Percentiles rank a stretch among this genome's conserved stretches.
phyloP scores from a whole-genome alignment of 2,888 invertebrate genomes.

The Kryphioiulus occultus region DNA sequence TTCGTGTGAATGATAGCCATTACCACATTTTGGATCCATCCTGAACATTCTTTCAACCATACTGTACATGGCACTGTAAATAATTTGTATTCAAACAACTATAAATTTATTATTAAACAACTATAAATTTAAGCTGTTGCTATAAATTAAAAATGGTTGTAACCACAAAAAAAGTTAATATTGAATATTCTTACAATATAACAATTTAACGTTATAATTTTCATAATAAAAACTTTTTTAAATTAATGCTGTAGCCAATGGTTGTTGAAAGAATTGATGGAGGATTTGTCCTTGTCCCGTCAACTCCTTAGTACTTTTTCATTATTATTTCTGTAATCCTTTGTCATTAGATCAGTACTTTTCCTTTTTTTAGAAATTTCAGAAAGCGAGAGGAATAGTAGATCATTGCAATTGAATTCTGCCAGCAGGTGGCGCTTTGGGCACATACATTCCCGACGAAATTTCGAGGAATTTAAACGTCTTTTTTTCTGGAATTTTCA shows the following conservation, averaged over 20 bases:
- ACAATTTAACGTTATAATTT: neutral
- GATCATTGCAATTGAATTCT: slow-evolving; percentile 5
- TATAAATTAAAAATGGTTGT: too few species aligned
- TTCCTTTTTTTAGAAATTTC: slow-evolving; percentile 3
- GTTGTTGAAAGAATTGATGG: neutral
- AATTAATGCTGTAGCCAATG: neutral
- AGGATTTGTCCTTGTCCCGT: slow-evolving; percentile 5
- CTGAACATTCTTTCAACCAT: neutral
- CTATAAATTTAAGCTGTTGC: too few species aligned
- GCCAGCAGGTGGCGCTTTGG: neutral
- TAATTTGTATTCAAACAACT: too few species aligned
- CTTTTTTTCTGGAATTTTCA: too few species aligned
- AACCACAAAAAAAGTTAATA: too few species aligned
- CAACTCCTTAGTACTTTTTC: neutral
- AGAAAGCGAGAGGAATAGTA: slow-evolving; percentile 5
- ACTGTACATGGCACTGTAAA: too few species aligned
- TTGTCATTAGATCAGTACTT: neutral
- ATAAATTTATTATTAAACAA: too few species aligned
- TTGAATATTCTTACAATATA: neutral
- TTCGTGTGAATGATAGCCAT: neutral
- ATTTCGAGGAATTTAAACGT: too few species aligned
- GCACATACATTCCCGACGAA: neutral
- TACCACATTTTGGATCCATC: neutral
- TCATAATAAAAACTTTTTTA: neutral
- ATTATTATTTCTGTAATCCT: neutral